phyloP scores from a whole-genome alignment of 64 coral and sea anemone genomes.

The Montipora cactus region DNA sequence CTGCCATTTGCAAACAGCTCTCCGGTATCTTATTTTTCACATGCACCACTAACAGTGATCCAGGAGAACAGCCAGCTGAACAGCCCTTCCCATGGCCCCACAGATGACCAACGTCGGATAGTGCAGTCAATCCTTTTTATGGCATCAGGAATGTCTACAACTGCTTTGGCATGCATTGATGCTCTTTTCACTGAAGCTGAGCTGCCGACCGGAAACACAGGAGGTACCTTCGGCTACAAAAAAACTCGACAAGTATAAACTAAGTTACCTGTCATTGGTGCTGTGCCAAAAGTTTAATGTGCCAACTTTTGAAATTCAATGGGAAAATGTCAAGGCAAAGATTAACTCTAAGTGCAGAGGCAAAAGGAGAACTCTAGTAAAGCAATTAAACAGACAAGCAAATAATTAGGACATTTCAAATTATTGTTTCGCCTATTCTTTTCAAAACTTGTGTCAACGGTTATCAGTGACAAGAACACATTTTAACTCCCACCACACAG shows the following conservation, averaged over 20 bases:
- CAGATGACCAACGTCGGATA: neutral
- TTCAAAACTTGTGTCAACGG: too few species aligned
- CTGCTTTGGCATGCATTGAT: slow-evolving; percentile 6
- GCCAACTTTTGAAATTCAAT: neutral
- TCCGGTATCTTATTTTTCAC: too few species aligned
- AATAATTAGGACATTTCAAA: too few species aligned
- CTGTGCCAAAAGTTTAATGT: slow-evolving; percentile 37
- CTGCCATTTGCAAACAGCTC: too few species aligned
- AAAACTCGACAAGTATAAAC: slow-evolving; percentile 3
- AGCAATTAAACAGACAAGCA: neutral
- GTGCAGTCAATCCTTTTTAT: neutral
- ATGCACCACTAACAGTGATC: too few species aligned
- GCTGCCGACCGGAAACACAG: neutral
- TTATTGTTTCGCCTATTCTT: too few species aligned
- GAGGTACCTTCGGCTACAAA: neutral
- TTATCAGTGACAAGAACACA: too few species aligned
- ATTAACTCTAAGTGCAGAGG: slow-evolving; percentile 20
- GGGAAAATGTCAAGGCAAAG: neutral
- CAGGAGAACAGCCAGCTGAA: too few species aligned
- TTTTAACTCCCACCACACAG: too few species aligned
- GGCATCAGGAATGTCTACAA: neutral
- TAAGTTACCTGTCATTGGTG: neutral
- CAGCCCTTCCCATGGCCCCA: too few species aligned
- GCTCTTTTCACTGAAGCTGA: slow-evolving; percentile 12
- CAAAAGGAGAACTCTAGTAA: slow-evolving; percentile 9